Percentiles rank a stretch among this genome's conserved stretches.
These are phyloP conservation scores for Gambusia yucatana DNA, from an alignment of 2,797 vertebrate genomes.

Conservation along the genomic window DNA sequence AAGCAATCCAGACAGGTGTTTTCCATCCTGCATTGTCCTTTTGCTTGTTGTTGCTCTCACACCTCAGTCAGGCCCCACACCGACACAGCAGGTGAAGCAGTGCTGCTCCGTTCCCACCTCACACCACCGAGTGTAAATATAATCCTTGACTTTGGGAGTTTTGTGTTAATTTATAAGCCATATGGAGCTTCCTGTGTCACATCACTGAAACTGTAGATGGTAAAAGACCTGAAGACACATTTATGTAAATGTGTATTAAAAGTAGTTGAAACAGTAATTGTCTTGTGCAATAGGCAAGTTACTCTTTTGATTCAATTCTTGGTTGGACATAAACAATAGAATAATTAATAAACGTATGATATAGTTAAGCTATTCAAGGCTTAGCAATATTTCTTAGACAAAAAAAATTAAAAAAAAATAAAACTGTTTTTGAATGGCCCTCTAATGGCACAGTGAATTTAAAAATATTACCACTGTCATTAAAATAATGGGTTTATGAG, in stretches of 20 bases:
- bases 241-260: not conserved
- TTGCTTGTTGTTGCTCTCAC: slow-evolving; percentile 41
- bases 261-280: not conserved
- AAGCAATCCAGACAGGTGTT: slow-evolving; percentile 60
- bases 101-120: slow-evolving; percentile 35
- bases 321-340: not conserved
- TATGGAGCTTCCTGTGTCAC: not conserved
- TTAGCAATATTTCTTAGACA: too few relatives aligned
- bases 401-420: not conserved
- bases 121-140: slow-evolving; percentile 52
- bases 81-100: slow-evolving; percentile 48
- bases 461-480: not conserved
- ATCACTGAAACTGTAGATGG: not conserved
- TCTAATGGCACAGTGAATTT: not conserved
- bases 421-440: not conserved
- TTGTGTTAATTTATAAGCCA: slow-evolving; percentile 34
- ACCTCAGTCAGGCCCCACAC: slow-evolving; percentile 44
- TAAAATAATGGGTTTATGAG: not conserved
- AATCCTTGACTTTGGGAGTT: slow-evolving; percentile 45
- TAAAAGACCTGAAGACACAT: not conserved
- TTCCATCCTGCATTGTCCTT: slow-evolving; percentile 50
- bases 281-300: not conserved
- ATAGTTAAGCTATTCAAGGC: too few relatives aligned
- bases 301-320: not conserved
- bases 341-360: too few relatives aligned